Evolutionary conservation across 2,113 vertebrate species (phyloP).

Genomic region (Ailuropoda melanoleuca): DNA sequence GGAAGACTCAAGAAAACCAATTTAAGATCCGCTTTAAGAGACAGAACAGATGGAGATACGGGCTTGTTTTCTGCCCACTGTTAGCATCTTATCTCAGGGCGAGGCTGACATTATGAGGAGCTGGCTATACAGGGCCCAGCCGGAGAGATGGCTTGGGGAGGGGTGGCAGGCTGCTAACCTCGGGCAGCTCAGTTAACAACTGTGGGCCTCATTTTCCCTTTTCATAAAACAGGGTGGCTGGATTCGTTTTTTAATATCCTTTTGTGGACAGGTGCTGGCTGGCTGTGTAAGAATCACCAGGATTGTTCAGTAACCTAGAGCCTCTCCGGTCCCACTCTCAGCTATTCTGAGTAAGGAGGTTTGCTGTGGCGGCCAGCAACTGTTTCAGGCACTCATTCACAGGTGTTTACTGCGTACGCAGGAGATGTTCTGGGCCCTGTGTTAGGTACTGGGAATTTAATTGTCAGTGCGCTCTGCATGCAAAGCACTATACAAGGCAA

Average conservation of each 20-base stretch:
- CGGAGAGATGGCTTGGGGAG: not conserved
- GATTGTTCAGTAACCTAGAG: not conserved
- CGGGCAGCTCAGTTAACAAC: too few relatives aligned
- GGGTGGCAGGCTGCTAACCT: not conserved
- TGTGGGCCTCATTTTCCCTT: not conserved
- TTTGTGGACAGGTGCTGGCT: not conserved
- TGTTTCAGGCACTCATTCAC: not conserved
- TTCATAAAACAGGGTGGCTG: not conserved
- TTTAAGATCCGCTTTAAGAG: constrained; percentile 37
- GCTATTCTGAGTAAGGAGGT: not conserved
- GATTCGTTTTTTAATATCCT: not conserved
- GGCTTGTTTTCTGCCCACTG: constrained; percentile 9
- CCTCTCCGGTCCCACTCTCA: not conserved
- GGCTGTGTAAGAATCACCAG: not conserved
- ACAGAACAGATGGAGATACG: constrained; percentile 38
- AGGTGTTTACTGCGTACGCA: not conserved
- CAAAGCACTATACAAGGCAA: not conserved
- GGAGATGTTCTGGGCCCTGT: not conserved
- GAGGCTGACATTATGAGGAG: not conserved
- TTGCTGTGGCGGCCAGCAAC: rapidly evolving
- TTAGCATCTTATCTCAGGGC: not conserved
- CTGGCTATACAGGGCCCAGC: not conserved
- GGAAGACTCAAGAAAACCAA: constrained; percentile 25
- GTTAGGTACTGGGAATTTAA: not conserved
- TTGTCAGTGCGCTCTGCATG: not conserved